Evolutionary conservation across 2,113 vertebrate species (phyloP).

Genomic region (Microtus pennsylvanicus): DNA sequence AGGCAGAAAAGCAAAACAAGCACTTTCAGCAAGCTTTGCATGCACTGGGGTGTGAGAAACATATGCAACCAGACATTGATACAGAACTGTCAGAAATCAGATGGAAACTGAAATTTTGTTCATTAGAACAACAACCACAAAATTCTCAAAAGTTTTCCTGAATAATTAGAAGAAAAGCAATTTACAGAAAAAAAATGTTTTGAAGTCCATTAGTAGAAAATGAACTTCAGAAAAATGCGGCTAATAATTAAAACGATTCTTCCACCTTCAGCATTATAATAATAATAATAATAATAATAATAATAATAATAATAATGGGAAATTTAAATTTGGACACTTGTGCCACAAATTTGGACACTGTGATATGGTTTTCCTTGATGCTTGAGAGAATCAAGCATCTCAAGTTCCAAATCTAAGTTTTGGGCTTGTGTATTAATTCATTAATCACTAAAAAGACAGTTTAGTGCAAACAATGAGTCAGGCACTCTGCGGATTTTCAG

Average conservation of each 20-base stretch:
- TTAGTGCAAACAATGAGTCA: constrained; percentile 50
- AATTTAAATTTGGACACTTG: too few relatives aligned
- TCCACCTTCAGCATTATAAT: too few relatives aligned
- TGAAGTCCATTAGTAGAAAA: background rate
- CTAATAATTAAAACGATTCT: background rate
- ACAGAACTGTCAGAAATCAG: background rate
- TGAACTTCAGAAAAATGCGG: constrained; percentile 10
- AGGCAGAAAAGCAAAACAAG: background rate
- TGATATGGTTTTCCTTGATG: background rate
- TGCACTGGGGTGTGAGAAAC: background rate
- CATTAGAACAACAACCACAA: background rate
- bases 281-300: background rate
- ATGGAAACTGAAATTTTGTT: background rate
- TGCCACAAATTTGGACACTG: too few relatives aligned
- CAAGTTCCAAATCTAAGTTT: constrained; percentile 10
- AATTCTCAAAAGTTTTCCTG: background rate
- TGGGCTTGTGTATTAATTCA: constrained; percentile 33
- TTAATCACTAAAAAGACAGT: constrained; percentile 54
- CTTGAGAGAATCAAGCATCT: constrained; percentile 10
- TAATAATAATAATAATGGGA: background rate
- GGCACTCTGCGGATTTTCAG: background rate
- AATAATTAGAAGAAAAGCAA: constrained; percentile 28
- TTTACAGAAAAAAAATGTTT: background rate
- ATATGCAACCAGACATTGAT: background rate
- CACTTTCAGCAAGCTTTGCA: background rate